A percentile compares a stretch with the other conserved stretches of the same genome.
phyloP scores from a whole-genome alignment of 2,113 vertebrate species.

The Microtus oregoni region DNA sequence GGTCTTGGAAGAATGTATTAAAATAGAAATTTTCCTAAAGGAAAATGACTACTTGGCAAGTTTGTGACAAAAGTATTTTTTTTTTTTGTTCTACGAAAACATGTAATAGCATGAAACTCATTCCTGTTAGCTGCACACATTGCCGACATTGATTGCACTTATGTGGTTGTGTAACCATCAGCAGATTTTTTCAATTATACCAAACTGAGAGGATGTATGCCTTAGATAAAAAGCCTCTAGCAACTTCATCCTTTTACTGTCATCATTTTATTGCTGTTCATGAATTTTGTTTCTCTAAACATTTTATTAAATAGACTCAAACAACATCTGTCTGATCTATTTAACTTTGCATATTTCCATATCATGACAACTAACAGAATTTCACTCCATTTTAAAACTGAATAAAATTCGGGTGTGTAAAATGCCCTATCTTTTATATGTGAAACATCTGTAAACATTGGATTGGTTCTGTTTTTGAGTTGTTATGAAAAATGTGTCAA shows the following conservation, averaged over 20 bases:
- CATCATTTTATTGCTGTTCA: neutral
- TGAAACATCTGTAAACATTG: neutral
- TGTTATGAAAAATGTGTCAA: neutral
- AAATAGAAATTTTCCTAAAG: constrained; percentile 1
- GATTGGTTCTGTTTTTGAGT: neutral
- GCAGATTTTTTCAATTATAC: neutral
- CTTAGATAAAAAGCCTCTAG: neutral
- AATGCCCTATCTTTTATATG: neutral
- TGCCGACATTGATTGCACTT: neutral
- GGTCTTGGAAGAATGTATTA: neutral
- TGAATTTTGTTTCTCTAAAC: neutral
- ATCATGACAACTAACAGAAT: neutral
- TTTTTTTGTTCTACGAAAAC: neutral
- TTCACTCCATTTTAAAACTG: neutral
- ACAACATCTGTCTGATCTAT: neutral
- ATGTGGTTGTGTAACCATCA: neutral
- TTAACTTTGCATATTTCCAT: neutral
- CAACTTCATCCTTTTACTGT: neutral
- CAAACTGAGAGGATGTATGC: neutral
- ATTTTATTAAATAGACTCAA: neutral
- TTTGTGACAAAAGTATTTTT: neutral
- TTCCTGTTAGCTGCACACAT: neutral
- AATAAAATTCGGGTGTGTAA: neutral
- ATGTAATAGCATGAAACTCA: neutral
- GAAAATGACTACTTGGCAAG: neutral